Percentiles rank a stretch among this genome's conserved stretches.
Evolutionary conservation across 1,140 invertebrate species (phyloP).

Genomic region (Drosophila baimaii): DNA sequence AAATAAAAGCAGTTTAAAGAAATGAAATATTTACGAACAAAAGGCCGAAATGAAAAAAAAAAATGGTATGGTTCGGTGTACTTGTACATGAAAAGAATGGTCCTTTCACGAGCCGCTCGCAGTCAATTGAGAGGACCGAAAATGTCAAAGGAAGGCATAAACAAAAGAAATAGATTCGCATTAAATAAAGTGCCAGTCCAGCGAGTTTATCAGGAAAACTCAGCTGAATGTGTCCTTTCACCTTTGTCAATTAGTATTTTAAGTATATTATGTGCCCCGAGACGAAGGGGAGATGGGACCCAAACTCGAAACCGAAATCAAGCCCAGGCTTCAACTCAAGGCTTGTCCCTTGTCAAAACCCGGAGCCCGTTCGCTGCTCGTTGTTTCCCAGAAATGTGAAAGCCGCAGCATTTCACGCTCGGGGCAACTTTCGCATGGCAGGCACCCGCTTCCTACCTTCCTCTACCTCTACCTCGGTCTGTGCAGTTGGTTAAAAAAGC

Average conservation of each 20-base stretch:
- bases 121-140: slow-evolving; percentile 48
- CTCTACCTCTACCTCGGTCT: slow-evolving; percentile 20
- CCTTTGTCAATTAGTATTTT: slow-evolving; percentile 56
- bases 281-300: not conserved
- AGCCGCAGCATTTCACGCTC: slow-evolving; percentile 54
- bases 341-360: slow-evolving; percentile 47
- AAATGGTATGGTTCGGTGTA: slow-evolving; percentile 11
- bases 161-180: slow-evolving; percentile 53
- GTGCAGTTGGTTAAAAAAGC: slow-evolving; percentile 70
- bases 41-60: slow-evolving; percentile 17
- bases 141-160: slow-evolving; percentile 38
- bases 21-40: slow-evolving; percentile 55
- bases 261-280: slow-evolving; percentile 28
- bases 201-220: slow-evolving; percentile 23
- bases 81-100: slow-evolving; percentile 37
- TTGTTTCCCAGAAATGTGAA: slow-evolving; percentile 31
- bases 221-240: slow-evolving; percentile 30
- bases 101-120: slow-evolving; percentile 6
- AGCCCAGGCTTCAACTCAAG: slow-evolving; percentile 11
- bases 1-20: slow-evolving; percentile 63
- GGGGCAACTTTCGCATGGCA: slow-evolving; percentile 28
- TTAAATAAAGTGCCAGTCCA: slow-evolving; percentile 50
- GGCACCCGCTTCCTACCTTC: not conserved
- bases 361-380: slow-evolving; percentile 4
- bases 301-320: slow-evolving; percentile 1